Percentiles rank a stretch among this genome's conserved stretches.
These are phyloP conservation scores for Mallotus villosus DNA, from an alignment of 2,797 vertebrate genomes.

Conservation along the genomic window DNA sequence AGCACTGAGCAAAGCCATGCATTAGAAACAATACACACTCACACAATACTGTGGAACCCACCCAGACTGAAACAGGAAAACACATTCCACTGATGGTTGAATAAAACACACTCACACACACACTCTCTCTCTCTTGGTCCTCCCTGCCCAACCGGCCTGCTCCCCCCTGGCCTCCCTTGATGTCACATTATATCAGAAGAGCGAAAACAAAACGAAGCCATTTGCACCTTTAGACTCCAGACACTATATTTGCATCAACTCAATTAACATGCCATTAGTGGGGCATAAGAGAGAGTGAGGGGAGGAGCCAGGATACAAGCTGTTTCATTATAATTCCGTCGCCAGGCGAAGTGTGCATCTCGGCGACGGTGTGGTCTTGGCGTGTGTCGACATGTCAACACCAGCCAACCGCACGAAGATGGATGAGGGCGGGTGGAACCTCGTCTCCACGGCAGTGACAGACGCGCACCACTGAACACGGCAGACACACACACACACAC, in stretches of 20 bases:
- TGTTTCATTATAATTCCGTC: constrained; percentile 62
- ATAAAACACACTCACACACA: constrained; percentile 25
- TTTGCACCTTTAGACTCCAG: constrained; percentile 32
- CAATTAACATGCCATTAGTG: constrained; percentile 55
- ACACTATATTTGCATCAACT: constrained; percentile 52
- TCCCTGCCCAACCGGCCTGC: neutral
- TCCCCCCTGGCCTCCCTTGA: constrained; percentile 1
- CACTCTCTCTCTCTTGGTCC: neutral
- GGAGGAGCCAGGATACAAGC: constrained; percentile 11
- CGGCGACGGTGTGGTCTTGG: constrained; percentile 37
- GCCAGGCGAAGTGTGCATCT: constrained; percentile 21
- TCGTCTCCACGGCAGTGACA: constrained; percentile 46
- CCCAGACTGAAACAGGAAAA: neutral
- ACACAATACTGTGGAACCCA: neutral
- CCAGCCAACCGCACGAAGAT: constrained; percentile 68
- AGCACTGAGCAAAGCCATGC: constrained; percentile 39
- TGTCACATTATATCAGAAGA: constrained; percentile 21
- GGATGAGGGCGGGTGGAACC: constrained; percentile 61
- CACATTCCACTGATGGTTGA: neutral
- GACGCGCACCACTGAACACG: constrained; percentile 6
- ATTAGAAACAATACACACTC: constrained; percentile 35
- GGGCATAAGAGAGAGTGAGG: constrained; percentile 1
- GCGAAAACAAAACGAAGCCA: constrained; percentile 27
- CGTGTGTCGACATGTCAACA: constrained; percentile 63
- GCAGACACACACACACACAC: neutral